Base-by-base conservation (phyloP, 2,888 invertebrate genomes). In the Scaeva pyrastri region DNA sequence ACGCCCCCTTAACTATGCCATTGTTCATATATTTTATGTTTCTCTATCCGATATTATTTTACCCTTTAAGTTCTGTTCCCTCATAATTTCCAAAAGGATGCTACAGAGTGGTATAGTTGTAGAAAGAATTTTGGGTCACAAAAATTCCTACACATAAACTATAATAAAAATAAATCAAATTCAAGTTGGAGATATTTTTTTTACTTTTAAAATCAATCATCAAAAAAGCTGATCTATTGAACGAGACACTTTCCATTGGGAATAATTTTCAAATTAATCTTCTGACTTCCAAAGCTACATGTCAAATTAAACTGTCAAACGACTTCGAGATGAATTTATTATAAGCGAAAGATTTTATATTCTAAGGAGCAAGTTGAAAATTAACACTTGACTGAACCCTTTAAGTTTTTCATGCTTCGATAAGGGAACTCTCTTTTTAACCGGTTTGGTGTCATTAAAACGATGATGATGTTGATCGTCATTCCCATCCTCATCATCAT, bases 381-480 rank as follows among this genome's bases (percentile, higher is more conserved):
- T 84, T 84, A 84, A 80, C 84, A 84, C 84, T 74, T 79, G 12
- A 21, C 62, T 70, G 79, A 23, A 36, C 73, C 55, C 73, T 80
- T 68, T 41, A 6, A 21, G 50, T 31, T 12, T 11, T 36, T 39
- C 11, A 21, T 41, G 4, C 6, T 23, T 19, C n/a, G 36, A 66
- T 48, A 23, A 62, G 14, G 66, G 31, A 14, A 64, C 11, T 11
- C 39, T 2, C 12, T 39, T 14, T 19, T 31, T 10, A 78, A 84
- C 84, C 52, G 64, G 74, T 58, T 52, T 1, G 10, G 1, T 36
- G 36, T 50, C 19, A 36, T 52, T 31, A 14, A 16, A 36, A 16
- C 5, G 48, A 56, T 31, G 60, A 72, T 74, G 31, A 78, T n/a
- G n/a, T n/a, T 60, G 64, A 41, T 68, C 73, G 50, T 68, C 73